phyloP scores from a whole-genome alignment of 2,797 vertebrate species.

The Rhynchonycteris naso region DNA sequence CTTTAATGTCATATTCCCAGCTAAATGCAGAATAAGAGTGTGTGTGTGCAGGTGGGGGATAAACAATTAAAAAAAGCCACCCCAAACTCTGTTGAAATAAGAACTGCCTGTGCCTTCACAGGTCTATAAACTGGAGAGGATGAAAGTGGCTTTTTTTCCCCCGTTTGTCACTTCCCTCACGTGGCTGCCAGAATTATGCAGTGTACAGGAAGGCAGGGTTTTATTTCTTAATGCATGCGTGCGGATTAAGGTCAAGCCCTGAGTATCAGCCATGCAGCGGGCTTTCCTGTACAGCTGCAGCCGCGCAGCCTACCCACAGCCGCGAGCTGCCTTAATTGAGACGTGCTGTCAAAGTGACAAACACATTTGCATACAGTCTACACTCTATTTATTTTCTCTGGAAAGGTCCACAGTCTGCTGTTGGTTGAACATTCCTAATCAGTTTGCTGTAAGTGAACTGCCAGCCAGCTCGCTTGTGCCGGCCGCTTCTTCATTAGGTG shows the following conservation, averaged over 20 bases:
- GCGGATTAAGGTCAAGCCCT: slow-evolving; percentile 87
- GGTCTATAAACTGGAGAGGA: slow-evolving; percentile 85
- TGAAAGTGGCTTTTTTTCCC: slow-evolving; percentile 86
- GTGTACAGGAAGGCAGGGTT: slow-evolving; percentile 85
- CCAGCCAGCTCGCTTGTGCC: slow-evolving; percentile 87
- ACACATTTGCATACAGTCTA: slow-evolving; percentile 97
- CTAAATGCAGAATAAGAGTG: slow-evolving; percentile 81
- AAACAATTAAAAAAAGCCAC: slow-evolving; percentile 86
- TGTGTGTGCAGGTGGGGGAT: slow-evolving; percentile 73
- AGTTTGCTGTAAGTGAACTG: slow-evolving; percentile 90
- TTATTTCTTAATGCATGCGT: slow-evolving; percentile 86
- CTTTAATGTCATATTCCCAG: slow-evolving; percentile 85
- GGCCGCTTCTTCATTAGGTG: slow-evolving; percentile 87
- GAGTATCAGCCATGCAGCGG: slow-evolving; percentile 90
- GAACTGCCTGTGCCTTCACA: slow-evolving; percentile 85
- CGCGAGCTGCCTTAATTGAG: slow-evolving; percentile 95
- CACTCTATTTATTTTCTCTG: slow-evolving; percentile 89
- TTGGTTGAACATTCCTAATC: slow-evolving; percentile 94
- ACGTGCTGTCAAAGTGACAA: slow-evolving; percentile 98
- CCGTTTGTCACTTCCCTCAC: slow-evolving; percentile 88
- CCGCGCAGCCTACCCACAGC: slow-evolving; percentile 87
- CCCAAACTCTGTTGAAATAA: slow-evolving; percentile 85
- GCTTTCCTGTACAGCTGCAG: slow-evolving; percentile 87
- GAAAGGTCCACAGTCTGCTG: slow-evolving; percentile 90
- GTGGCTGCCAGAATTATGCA: slow-evolving; percentile 86